These are phyloP conservation scores for Phylloscopus whistleri DNA, from an alignment of 2,113 vertebrate genomes.

Conservation along the genomic window DNA sequence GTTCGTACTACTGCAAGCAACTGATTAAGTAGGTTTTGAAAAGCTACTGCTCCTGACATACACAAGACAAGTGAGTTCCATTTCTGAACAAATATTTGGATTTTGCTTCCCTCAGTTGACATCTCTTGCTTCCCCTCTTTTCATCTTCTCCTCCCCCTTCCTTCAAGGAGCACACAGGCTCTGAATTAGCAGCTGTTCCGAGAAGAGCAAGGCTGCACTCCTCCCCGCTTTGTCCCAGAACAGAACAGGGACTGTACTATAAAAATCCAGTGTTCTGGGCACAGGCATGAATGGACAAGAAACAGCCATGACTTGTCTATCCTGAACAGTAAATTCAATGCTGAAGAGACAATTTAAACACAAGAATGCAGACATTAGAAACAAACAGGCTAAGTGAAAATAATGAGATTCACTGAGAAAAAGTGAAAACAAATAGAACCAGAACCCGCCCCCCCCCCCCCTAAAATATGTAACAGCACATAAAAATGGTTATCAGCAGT, in stretches of 20 bases:
- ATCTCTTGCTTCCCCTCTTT: constrained; percentile 11
- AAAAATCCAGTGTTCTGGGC: constrained; percentile 50
- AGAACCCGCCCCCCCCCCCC: background rate
- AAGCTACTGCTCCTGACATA: background rate
- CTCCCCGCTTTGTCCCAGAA: constrained; percentile 56
- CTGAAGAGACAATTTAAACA: background rate
- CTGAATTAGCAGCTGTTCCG: constrained; percentile 50
- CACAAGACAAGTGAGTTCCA: background rate
- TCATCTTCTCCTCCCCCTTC: constrained; percentile 27
- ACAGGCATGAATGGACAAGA: constrained; percentile 49
- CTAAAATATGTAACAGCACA: background rate
- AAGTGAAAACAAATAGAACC: background rate
- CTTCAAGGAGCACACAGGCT: constrained; percentile 9
- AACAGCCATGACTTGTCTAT: constrained; percentile 50
- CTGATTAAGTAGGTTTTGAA: background rate
- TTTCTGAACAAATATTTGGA: constrained; percentile 22
- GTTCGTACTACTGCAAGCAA: background rate
- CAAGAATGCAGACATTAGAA: background rate
- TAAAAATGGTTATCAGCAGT: background rate
- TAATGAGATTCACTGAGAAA: background rate
- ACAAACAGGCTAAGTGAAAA: background rate
- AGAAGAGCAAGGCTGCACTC: constrained; percentile 53
- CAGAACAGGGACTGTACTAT: constrained; percentile 51
- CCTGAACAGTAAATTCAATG: background rate
- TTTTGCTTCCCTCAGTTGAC: background rate